These are phyloP conservation scores for Sebastes wilsoni DNA, from an alignment of 2,797 vertebrate genomes.

Conservation along the genomic window DNA sequence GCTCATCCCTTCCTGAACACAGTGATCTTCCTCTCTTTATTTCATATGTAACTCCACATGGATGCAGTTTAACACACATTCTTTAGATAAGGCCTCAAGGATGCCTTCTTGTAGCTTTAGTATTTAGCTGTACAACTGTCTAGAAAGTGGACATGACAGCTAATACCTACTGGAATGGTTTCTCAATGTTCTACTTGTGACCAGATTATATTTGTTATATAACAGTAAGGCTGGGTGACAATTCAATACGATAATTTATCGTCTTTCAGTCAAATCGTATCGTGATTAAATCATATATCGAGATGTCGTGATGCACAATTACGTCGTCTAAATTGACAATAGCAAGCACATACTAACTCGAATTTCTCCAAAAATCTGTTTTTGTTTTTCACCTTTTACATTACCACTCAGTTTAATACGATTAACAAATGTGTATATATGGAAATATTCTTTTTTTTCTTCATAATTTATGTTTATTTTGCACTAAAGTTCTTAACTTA, in stretches of 20 bases:
- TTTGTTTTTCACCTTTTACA: no score
- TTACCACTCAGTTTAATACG: no score
- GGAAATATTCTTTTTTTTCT: neutral
- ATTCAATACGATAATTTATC: neutral
- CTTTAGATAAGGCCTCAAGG: neutral
- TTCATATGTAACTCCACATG: neutral
- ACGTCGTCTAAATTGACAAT: neutral
- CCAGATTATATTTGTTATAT: neutral
- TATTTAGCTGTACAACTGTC: neutral
- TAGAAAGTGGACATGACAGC: neutral
- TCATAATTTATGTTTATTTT: neutral
- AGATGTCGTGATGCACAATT: neutral
- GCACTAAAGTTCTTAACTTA: neutral
- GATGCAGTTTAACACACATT: neutral
- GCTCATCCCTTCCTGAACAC: neutral
- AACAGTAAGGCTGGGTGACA: neutral
- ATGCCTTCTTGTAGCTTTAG: neutral
- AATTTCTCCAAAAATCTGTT: neutral
- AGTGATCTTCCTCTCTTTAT: neutral
- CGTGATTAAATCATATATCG: neutral
- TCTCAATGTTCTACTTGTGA: neutral
- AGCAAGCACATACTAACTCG: neutral
- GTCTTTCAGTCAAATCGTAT: neutral
- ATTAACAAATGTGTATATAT: no score
- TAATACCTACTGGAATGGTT: neutral